Base-by-base conservation (phyloP, 2,797 vertebrate species). In the Champsocephalus gunnari region DNA sequence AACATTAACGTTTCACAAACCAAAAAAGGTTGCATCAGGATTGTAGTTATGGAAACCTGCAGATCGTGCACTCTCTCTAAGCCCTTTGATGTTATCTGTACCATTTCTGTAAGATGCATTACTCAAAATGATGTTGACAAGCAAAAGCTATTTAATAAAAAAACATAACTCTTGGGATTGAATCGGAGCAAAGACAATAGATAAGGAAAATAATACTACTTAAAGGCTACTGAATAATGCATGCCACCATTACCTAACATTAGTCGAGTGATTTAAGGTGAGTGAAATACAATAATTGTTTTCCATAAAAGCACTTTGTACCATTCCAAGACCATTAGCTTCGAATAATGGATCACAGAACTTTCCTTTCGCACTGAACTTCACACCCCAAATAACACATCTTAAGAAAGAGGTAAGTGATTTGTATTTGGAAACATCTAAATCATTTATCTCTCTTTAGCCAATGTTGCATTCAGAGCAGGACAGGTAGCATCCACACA, bases 361-460 rank as follows among this genome's bases (percentile, higher is more conserved):
- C 72, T 84, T 87, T 82, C n/a, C 68, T 64, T 67, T 83, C 60
- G 80, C 60, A 59, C 21, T 75, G 57, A 84, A 77, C 69, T 71
- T 81, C 64, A 80, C 75, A 81, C 85, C 69, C 10, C 7, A 58
- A 79, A 84, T 7, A 81, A 69, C 51, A 73, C 66, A 67, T 83
- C 58, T 70, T 56, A 66, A 45, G 65, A 51, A 54, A 71, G 64
- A 77, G 61, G 67, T 77, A 75, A 79, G 72, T 79, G 58, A 73
- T 41, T 82, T 87, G 75, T 83, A 79, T 87, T 68, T 84, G 80
- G 67, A 81, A 89, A 70, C 75, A 65, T 28, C 51, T 90, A 21
- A 86, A 92, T 88, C 86, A 84, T 90, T 79, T 56, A 91, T 47
- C 16, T 79, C 44, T 49, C 47, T 70, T 81, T 65, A 71, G 55